Conservation (phyloP, 1,140 invertebrate species). For the Potamilus streckersoni region DNA sequence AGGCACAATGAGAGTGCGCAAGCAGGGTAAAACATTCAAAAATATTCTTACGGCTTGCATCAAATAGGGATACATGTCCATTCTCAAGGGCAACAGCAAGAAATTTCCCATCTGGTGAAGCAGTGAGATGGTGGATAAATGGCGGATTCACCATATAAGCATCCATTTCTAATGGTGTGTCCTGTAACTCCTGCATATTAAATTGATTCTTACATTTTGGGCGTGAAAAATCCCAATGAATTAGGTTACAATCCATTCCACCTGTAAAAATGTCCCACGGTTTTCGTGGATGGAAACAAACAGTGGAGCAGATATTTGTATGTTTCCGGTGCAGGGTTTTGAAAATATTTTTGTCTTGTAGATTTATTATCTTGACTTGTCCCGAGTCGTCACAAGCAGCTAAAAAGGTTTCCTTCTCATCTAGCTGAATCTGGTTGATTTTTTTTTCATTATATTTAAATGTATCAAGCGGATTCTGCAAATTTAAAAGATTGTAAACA, state of each 20-base stretch:
- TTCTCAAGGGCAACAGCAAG: conserved; percentile 61
- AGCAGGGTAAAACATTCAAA: conserved; percentile 47
- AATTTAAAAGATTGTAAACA: conserved; percentile 41
- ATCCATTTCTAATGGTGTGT: conserved; percentile 36
- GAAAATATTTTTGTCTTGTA: conserved; percentile 52
- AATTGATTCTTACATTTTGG: conserved; percentile 56
- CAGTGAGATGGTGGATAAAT: conserved; percentile 55
- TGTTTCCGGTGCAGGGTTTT: conserved; percentile 61
- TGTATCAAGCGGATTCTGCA: conserved; percentile 36
- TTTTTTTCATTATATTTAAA: conserved; percentile 58
- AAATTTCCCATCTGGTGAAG: conserved; percentile 46
- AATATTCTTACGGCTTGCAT: conserved; percentile 45
- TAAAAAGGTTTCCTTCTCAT: conserved; percentile 57
- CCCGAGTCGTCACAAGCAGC: conserved; percentile 63
- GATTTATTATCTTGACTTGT: conserved; percentile 56
- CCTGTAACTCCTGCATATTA: conserved; percentile 62
- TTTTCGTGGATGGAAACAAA: conserved; percentile 49
- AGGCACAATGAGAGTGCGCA: conserved; percentile 59
- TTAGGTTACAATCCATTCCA: conserved; percentile 58
- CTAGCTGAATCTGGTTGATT: conserved; percentile 57
- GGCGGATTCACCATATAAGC: conserved; percentile 61
- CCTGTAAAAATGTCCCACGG: conserved; percentile 59
- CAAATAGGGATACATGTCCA: conserved; percentile 55
- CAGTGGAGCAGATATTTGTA: conserved; percentile 62
- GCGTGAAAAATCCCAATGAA: conserved; percentile 63